Evolutionary conservation across 2,797 vertebrate genomes (phyloP).

Genomic region (Linurgus olivaceus): DNA sequence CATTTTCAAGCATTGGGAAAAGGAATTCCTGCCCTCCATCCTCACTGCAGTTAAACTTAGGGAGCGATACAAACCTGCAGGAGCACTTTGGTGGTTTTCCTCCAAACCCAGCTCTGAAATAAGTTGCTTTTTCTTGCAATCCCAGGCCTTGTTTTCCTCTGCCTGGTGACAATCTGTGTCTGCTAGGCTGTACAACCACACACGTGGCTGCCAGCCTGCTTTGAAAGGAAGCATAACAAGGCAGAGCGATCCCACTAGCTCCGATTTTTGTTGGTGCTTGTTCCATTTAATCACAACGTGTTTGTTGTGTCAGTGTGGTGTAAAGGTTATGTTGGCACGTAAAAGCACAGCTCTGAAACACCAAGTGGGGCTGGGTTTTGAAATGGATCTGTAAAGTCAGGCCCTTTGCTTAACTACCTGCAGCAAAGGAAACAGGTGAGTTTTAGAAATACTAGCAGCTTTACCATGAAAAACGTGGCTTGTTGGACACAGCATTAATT

Average conservation of each 20-base stretch:
- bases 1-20: neutral
- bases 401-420: neutral
- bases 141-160: neutral
- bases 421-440: neutral
- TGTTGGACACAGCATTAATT: neutral
- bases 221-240: neutral
- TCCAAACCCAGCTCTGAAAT: neutral
- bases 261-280: neutral
- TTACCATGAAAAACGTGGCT: neutral
- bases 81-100: neutral
- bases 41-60: neutral
- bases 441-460: neutral
- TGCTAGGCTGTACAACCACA: neutral
- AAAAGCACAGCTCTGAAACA: neutral
- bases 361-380: neutral
- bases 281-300: neutral
- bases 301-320: neutral
- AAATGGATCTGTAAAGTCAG: neutral
- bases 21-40: neutral
- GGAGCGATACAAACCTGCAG: accelerated
- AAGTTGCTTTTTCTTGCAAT: neutral
- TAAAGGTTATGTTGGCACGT: neutral
- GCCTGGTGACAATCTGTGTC: neutral
- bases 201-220: neutral
- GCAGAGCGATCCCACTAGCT: neutral